Conservation (phyloP, 2,113 vertebrate genomes). For the Propithecus coquereli region DNA sequence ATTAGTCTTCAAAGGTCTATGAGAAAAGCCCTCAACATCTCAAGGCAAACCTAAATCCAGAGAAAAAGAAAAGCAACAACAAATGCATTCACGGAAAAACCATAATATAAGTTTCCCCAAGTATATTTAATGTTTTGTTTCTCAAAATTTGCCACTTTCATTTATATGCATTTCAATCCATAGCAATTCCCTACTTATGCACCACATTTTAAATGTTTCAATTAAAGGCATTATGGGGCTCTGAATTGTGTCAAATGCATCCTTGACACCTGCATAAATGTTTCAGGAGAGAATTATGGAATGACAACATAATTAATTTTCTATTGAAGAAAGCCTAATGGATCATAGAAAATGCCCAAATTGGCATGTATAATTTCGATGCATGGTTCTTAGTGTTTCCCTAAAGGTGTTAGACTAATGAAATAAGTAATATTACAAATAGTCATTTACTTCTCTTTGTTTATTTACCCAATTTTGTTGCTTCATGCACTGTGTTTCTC, state of each 20-base stretch:
- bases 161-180: background rate
- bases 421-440: slow-evolving; percentile 39
- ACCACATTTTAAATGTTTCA: background rate
- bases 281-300: slow-evolving; percentile 62
- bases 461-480: slow-evolving; percentile 30
- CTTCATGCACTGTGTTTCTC: background rate
- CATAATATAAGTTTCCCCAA: background rate
- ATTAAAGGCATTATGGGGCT: slow-evolving; percentile 49
- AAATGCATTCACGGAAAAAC: background rate
- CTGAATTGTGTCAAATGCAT: slow-evolving; percentile 42
- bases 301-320: slow-evolving; percentile 60
- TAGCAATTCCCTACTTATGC: background rate
- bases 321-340: slow-evolving; percentile 44
- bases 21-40: background rate
- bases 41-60: background rate
- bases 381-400: slow-evolving; percentile 4
- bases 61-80: background rate
- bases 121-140: background rate
- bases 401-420: slow-evolving; percentile 35
- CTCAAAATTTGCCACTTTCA: background rate
- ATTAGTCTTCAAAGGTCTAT: background rate
- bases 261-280: slow-evolving; percentile 35
- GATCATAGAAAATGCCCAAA: slow-evolving; percentile 52
- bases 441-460: slow-evolving; percentile 30
- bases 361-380: slow-evolving; percentile 39